These are phyloP conservation scores for Apeltes quadracus DNA, from an alignment of 2,113 vertebrate species.

Conservation along the genomic window DNA sequence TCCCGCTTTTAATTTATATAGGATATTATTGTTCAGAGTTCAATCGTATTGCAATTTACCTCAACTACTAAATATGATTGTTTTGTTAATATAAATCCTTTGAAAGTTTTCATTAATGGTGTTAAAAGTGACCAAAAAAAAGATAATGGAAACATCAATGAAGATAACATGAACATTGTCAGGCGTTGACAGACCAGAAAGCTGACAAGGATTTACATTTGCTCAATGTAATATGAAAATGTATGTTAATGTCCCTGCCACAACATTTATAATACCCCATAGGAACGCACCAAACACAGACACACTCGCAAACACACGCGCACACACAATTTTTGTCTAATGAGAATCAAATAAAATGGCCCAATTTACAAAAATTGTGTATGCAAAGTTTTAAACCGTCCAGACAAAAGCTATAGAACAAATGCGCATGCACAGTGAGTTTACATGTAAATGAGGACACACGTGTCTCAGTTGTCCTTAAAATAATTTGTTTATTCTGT, in stretches of 20 bases:
- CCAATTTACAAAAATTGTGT: too few species aligned
- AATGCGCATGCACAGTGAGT: background rate
- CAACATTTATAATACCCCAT: background rate
- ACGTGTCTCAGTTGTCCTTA: constrained; percentile 64
- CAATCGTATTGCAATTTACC: background rate
- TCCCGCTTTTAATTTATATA: background rate
- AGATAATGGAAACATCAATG: background rate
- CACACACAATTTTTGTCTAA: background rate
- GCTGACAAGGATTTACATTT: background rate
- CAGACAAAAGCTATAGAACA: too few species aligned
- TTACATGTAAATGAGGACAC: constrained; percentile 28
- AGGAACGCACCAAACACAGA: background rate
- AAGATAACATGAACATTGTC: background rate
- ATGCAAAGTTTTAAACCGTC: too few species aligned
- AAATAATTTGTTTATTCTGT: constrained; percentile 82
- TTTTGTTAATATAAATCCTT: background rate
- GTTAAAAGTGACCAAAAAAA: background rate
- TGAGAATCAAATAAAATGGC: too few species aligned
- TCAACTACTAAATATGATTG: background rate
- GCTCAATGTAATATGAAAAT: background rate
- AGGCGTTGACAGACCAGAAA: background rate
- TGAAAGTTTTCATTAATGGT: background rate
- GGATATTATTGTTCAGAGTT: background rate
- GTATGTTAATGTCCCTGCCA: background rate
- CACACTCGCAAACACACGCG: background rate